Evolutionary conservation across 2,888 invertebrate species (phyloP).

Genomic region (Gymnoscelis rufifasciata): DNA sequence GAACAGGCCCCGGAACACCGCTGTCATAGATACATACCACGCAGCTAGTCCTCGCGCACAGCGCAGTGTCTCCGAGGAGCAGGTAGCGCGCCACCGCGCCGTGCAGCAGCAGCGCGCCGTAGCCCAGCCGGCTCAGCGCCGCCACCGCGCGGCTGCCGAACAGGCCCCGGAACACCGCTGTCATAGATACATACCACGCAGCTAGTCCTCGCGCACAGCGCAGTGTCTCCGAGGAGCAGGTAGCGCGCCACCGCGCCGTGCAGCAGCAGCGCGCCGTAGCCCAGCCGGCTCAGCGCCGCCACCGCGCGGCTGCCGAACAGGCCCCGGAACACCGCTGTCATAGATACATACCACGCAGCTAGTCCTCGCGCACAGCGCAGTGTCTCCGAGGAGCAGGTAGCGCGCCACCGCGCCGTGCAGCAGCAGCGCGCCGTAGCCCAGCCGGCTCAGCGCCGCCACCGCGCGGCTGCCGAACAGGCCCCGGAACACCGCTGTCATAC

Average conservation of each 20-base stretch:
- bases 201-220: background rate
- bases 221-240: constrained; percentile 61
- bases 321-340: constrained; percentile 15
- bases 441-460: constrained; percentile 67
- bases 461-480: constrained; percentile 56
- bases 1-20: constrained; percentile 36
- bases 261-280: constrained; percentile 74
- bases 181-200: background rate
- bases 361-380: background rate
- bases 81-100: constrained; percentile 64
- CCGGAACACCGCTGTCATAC: background rate
- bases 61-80: constrained; percentile 56
- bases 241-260: constrained; percentile 70
- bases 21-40: background rate
- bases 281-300: constrained; percentile 72
- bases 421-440: constrained; percentile 76
- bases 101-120: constrained; percentile 76
- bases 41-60: background rate
- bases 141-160: constrained; percentile 57
- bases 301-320: constrained; percentile 55
- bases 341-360: background rate
- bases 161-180: constrained; percentile 23
- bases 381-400: constrained; percentile 62
- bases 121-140: constrained; percentile 76
- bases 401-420: constrained; percentile 73